Evolutionary conservation across 2,113 vertebrate genomes (phyloP), one percentile per base, ranked within the genome.

Genomic region (Clarias macrocephalus): DNA sequence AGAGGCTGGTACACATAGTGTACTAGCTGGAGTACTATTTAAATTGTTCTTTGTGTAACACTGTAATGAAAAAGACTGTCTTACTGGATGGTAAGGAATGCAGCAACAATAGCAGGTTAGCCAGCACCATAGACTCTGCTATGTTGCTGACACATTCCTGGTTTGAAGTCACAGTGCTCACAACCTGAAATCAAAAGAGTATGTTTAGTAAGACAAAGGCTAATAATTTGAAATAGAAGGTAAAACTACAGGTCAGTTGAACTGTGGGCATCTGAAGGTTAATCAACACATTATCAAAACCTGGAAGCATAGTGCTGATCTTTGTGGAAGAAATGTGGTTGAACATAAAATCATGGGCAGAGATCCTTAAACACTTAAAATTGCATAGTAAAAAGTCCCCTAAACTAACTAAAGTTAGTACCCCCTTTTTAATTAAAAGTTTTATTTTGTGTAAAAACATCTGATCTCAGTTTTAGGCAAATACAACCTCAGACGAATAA

Each of bases 131-230:
- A 7, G 98, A 98, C 85, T 99, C 99, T 0, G 97, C 97, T 89
- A 99, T 99, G 93, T 98, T 99, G 92, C 95, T 95, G 72, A 99
- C 97, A 89, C 99, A 99, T 60, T 99, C 99, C 92, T 99, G 97
- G 90, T 99, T 99, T 83, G 96, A 97, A 1, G 99, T 99, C 84
- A 99, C 98, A 60, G 98, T 99, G 91, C 98, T 99, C 83, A 99
- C 97, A 89, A 99, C 99, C 99, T 99, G 92, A 63, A 80, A 90
- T 0, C 65, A 68, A 60, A 16, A 21, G 77, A 81, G n/a, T 25
- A 28, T 16, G 15, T 70, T 15, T n/a, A 30, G 7, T 52, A 15
- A n/a, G 70, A 56, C 28, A 54, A 56, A 19, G 6, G 5, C 1
- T 42, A 3, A 76, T 13, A 25, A 5, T n/a, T 11, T 16, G 10